These are phyloP conservation scores for Apodemia mormo DNA, from an alignment of 2,888 invertebrate genomes.

Conservation along the genomic window DNA sequence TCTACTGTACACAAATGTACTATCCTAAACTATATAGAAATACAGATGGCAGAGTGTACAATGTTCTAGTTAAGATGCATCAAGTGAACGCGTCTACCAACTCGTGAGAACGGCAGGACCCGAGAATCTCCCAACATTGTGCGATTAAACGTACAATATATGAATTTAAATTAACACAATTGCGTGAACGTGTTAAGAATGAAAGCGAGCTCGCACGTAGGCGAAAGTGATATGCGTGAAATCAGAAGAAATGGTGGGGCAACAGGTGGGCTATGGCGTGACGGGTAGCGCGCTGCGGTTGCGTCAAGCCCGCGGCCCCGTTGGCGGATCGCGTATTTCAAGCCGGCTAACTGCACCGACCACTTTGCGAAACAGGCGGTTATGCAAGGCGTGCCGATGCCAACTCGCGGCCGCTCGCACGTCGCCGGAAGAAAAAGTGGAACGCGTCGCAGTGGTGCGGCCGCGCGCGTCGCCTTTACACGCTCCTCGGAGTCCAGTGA, in stretches of 20 bases:
- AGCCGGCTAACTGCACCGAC: constrained; percentile 74
- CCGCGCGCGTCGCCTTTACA: constrained; percentile 76
- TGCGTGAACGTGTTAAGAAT: constrained; percentile 56
- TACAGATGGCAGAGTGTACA: constrained; percentile 33
- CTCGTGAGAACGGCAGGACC: constrained; percentile 4
- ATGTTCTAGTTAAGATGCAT: constrained; percentile 26
- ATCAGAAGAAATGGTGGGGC: constrained; percentile 59
- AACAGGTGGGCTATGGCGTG: constrained; percentile 48
- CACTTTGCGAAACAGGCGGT: constrained; percentile 79
- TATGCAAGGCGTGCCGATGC: constrained; percentile 80
- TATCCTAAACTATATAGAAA: not conserved
- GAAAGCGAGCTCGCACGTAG: constrained; percentile 60
- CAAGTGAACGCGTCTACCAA: constrained; percentile 6
- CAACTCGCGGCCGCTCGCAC: constrained; percentile 72
- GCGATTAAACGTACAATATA: constrained; percentile 21
- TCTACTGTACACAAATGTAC: not conserved
- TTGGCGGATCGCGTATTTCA: constrained; percentile 75
- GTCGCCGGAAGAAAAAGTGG: constrained; percentile 80
- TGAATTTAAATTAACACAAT: constrained; percentile 42
- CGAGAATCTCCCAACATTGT: constrained; percentile 16
- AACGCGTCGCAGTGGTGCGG: constrained; percentile 77
- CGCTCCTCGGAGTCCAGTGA: constrained; percentile 69
- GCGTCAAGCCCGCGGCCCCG: constrained; percentile 52
- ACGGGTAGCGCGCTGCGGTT: constrained; percentile 41
- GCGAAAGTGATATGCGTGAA: constrained; percentile 76